Evolutionary conservation across 2,888 invertebrate genomes (phyloP).

Genomic region (Dexiosoma caninum): DNA sequence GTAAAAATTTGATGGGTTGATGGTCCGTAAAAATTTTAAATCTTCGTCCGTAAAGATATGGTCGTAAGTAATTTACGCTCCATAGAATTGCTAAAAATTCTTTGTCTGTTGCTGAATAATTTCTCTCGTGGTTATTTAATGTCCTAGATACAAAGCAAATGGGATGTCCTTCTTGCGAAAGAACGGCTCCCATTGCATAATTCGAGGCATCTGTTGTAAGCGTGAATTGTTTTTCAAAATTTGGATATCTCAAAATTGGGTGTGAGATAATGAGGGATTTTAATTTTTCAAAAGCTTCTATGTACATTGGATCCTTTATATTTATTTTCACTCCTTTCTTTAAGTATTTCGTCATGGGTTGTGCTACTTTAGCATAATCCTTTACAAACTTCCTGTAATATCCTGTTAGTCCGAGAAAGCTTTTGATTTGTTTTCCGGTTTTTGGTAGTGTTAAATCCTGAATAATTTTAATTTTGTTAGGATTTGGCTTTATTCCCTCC

Average conservation of each 20-base stretch:
- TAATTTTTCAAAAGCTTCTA: constrained; percentile 1
- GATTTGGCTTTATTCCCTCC: background rate
- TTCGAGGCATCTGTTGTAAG: constrained; percentile 23
- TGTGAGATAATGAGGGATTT: too few species aligned
- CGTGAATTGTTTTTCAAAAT: constrained; percentile 25
- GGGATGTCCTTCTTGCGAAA: constrained; percentile 6
- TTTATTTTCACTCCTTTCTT: constrained; percentile 15
- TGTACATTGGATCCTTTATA: background rate
- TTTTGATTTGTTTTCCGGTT: constrained; percentile 5
- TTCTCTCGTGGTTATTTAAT: constrained; percentile 1
- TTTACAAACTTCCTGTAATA: background rate
- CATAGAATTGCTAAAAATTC: background rate
- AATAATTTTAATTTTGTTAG: background rate
- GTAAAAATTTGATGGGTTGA: background rate
- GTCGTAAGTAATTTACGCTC: constrained; percentile 1
- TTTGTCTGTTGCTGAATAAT: background rate
- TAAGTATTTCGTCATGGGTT: constrained; percentile 13
- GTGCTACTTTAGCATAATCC: background rate
- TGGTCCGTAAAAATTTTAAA: background rate
- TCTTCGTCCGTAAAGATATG: background rate
- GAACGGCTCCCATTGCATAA: constrained; percentile 11
- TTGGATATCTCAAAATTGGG: constrained; percentile 17
- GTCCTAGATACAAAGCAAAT: background rate
- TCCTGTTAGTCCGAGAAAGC: constrained; percentile 1
- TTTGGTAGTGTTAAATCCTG: background rate